Base-by-base conservation (phyloP, 2,113 vertebrate species). In the Crypturellus undulatus region DNA sequence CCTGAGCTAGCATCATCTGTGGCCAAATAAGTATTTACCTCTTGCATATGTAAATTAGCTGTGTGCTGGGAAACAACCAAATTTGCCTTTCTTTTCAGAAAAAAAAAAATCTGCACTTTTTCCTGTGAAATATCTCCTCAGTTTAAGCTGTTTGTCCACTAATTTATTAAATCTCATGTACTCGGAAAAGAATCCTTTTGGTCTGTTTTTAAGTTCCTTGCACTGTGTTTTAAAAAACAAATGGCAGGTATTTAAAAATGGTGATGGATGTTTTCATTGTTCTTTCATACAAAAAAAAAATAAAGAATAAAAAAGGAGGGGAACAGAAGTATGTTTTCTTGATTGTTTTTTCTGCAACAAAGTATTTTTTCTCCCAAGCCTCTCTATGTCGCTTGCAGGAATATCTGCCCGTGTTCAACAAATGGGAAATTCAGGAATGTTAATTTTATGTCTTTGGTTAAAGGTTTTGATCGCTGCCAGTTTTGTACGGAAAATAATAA, bases 1-100 rank as follows among this genome's bases (percentile, higher is more conserved):
- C 98, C 17, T 98, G 96, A 98, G 82, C 78, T 54, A 63, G 22
- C 51, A 12, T 73, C 69, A 64, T 82, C 84, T 81, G 3, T 89
- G 87, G 90, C 69, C 69, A 78, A 88, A 72, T n/a, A 85, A 86
- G 24, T 62, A 75, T 93, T 84, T 92, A 93, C n/a, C 51, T 94
- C 62, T 28, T 65, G 64, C 16, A 43, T 84, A 19, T 1, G 32
- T 91, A 70, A 93, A 88, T 34, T 40, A 36, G 62, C 42, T 34
- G 63, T 93, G 87, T 93, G 68, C 91, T 90, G 67, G 89, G 70
- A 81, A 94, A 40, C 87, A 96, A 76, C 49, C 94, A 90, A 51
- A 59, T 63, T 75, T 71, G 51, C 67, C 69, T 77, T 80, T 84
- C 72, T 85, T 68, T 81, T 79, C 69, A 92, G 76, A 95, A 95